Base-by-base conservation (phyloP, 2,797 vertebrate genomes). In the Avahi laniger region DNA sequence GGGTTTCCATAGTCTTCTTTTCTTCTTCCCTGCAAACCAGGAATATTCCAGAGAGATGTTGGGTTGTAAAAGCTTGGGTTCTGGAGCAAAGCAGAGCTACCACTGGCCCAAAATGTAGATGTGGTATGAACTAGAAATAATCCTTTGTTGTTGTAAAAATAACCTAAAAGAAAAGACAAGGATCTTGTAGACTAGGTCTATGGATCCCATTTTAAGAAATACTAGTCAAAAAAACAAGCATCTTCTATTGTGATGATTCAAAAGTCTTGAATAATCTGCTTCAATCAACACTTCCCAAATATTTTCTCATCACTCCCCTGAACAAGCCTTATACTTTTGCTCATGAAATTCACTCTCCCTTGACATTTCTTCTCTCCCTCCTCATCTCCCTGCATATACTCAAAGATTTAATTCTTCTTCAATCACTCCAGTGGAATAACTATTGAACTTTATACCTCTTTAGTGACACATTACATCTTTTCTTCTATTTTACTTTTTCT, bases 251-350 rank as follows among this genome's bases (percentile, higher is more conserved):
- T 13, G 4, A 93, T 83, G 35, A 89, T 93, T 95, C 94, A 63
- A 92, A 96, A 92, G 28, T 33, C 79, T 67, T 78, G 6, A n/a
- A 82, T 89, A 73, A 67, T 91, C 28, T 93, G 15, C 73, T 73
- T 14, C 50, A 87, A 50, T 83, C n/a, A 80, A 94, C 14, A 78
- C 92, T 97, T 93, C 22, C 80, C 57, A 93, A 90, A 76, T 96
- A 79, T 30, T 91, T 48, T 7, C 7, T 86, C 30, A 83, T 79
- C 46, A 30, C n/a, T 76, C 38, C 92, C 46, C 46, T 95, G 24
- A 82, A 79, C 18, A 96, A 65, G 6, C 41, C 35, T 38, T 90
- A 14, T 61, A 57, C 48, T 92, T 90, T 95, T 73, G 33, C 22
- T 91, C 30, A 41, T 76, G 11, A 38, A 85, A 78, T 94, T 95